phyloP scores from a whole-genome alignment of 2,888 invertebrate genomes.

The Drosophila multiciliata region DNA sequence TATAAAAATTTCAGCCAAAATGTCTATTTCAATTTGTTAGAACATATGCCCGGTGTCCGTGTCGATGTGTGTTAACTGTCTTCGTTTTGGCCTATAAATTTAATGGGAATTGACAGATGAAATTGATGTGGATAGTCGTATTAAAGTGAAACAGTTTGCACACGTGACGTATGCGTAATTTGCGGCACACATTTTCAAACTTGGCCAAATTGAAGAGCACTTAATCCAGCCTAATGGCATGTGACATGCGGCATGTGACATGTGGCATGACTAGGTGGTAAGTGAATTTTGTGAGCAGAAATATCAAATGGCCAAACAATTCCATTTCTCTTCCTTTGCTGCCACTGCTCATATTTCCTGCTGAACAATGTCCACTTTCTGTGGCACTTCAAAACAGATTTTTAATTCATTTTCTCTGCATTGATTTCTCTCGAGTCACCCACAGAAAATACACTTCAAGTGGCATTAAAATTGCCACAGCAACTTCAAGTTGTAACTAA shows the following conservation, averaged over 20 bases:
- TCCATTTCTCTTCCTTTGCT: too few relatives aligned
- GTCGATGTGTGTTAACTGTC: not conserved
- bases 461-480: slow-evolving; percentile 4
- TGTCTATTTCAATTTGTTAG: slow-evolving; percentile 28
- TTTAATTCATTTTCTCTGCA: slow-evolving; percentile 26
- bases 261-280: not conserved
- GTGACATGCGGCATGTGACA: too few relatives aligned
- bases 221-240: slow-evolving; percentile 2
- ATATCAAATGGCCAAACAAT: too few relatives aligned
- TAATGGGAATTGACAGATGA: slow-evolving; percentile 41
- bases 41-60: not conserved
- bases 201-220: slow-evolving; percentile 9
- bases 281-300: not conserved
- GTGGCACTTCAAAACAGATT: slow-evolving; percentile 34
- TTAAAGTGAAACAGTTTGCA: slow-evolving; percentile 7
- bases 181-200: slow-evolving; percentile 17
- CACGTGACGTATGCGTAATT: slow-evolving; percentile 51
- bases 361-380: slow-evolving; percentile 37
- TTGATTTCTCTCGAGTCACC: slow-evolving; percentile 33
- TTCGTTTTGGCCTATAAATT: not conserved
- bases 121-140: slow-evolving; percentile 39
- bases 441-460: slow-evolving; percentile 8
- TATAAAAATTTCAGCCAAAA: slow-evolving; percentile 52
- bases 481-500: not conserved
- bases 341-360: slow-evolving; percentile 9